These are phyloP conservation scores for Steinernema hermaphroditum DNA, from an alignment of 2,888 invertebrate species.

Conservation along the genomic window DNA sequence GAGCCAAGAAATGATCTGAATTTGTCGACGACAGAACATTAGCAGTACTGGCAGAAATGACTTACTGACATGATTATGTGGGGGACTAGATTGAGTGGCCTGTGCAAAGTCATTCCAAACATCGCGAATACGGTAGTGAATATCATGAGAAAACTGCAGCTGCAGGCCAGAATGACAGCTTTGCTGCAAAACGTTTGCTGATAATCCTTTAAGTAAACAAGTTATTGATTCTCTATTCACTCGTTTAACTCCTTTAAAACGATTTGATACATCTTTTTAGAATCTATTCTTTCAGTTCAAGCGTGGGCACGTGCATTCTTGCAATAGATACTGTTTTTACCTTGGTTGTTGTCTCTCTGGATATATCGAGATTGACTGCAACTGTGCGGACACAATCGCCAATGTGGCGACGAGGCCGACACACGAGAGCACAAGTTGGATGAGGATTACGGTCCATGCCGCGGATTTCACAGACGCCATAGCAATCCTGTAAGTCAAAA, in stretches of 20 bases:
- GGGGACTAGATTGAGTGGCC: conserved; percentile 47
- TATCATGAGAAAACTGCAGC: conserved; percentile 51
- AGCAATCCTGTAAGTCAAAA: conserved; percentile 35
- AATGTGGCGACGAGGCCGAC: conserved; percentile 54
- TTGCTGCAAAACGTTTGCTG: conserved; percentile 42
- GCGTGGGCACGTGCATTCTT: too few relatives aligned
- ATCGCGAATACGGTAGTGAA: conserved; percentile 54
- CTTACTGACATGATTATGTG: conserved; percentile 56
- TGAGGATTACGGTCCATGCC: conserved; percentile 58
- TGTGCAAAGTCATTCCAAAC: conserved; percentile 52
- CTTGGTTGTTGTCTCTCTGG: conserved; percentile 51
- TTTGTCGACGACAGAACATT: background rate
- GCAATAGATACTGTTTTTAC: conserved; percentile 35
- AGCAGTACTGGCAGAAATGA: too few relatives aligned
- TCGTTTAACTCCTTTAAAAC: background rate
- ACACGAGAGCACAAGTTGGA: conserved; percentile 59
- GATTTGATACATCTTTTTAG: too few relatives aligned
- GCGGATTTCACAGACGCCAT: conserved; percentile 58
- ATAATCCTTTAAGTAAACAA: background rate
- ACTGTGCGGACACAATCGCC: conserved; percentile 55
- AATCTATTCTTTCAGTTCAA: too few relatives aligned
- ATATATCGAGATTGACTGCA: conserved; percentile 46
- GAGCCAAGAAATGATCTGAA: conserved; percentile 11
- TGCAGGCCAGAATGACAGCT: conserved; percentile 51
- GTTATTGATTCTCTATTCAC: too few relatives aligned